Conservation (phyloP, 2,797 vertebrate genomes). For the Gallirallus australis region DNA sequence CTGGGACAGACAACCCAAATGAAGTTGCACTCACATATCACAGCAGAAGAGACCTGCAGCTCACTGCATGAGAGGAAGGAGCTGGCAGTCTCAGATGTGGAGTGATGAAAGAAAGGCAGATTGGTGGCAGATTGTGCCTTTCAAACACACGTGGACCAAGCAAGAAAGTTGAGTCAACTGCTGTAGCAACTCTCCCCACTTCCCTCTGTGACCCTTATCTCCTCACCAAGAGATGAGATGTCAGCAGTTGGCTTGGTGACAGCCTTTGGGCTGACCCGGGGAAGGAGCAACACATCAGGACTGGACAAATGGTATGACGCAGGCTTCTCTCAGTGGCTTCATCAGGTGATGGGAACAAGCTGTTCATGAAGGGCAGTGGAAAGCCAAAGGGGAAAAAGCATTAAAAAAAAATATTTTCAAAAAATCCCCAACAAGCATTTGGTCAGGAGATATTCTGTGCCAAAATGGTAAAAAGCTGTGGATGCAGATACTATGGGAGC, state of each 20-base stretch:
- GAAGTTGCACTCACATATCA: neutral
- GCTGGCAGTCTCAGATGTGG: neutral
- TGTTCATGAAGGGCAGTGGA: neutral
- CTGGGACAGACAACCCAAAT: accelerated
- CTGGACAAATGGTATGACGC: neutral
- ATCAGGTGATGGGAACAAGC: neutral
- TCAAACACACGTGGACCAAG: neutral
- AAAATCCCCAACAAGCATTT: neutral
- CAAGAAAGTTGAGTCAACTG: neutral
- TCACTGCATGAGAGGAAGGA: neutral
- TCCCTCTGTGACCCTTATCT: neutral
- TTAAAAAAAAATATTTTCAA: neutral
- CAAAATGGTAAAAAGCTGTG: neutral
- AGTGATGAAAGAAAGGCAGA: neutral
- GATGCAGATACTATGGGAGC: neutral
- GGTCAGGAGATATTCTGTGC: neutral
- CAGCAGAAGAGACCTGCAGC: neutral
- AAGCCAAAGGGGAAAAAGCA: neutral
- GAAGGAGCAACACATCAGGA: neutral
- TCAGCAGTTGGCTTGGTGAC: neutral
- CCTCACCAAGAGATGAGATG: neutral
- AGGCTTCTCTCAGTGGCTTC: neutral
- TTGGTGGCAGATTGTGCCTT: neutral
- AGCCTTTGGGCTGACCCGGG: neutral
- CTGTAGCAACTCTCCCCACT: neutral